A percentile compares a stretch with the other conserved stretches of the same genome.
These are phyloP conservation scores for Oreochromis aureus DNA, from an alignment of 2,113 vertebrate genomes.

Conservation along the genomic window DNA sequence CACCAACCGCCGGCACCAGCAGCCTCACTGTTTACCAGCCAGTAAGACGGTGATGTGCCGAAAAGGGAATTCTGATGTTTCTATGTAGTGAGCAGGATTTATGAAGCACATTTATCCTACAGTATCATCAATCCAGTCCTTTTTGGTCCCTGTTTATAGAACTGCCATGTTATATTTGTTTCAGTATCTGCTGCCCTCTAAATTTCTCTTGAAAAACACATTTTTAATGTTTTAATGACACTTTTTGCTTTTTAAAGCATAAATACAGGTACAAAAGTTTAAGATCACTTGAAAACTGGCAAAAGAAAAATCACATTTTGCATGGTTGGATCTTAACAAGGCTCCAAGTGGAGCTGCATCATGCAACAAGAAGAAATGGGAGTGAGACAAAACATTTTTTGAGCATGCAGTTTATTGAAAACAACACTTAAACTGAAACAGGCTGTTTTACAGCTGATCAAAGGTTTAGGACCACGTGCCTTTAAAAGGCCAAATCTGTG, in stretches of 20 bases:
- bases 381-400: background rate
- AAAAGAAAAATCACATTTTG: background rate
- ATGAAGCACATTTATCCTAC: background rate
- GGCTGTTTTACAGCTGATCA: background rate
- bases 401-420: background rate
- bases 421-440: background rate
- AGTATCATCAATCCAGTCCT: fast-evolving
- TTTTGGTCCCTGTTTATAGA: background rate
- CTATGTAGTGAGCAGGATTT: background rate
- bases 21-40: background rate
- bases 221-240: background rate
- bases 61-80: background rate
- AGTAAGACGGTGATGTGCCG: background rate
- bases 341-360: background rate
- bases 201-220: fast-evolving
- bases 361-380: background rate
- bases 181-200: background rate
- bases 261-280: fast-evolving
- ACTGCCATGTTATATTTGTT: background rate
- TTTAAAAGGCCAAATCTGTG: background rate
- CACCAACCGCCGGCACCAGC: background rate
- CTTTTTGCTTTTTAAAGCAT: background rate
- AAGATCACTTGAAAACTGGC: background rate
- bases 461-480: fast-evolving
- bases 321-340: background rate